These are phyloP conservation scores for Apeltes quadracus DNA, from an alignment of 2,113 vertebrate species.

Conservation along the genomic window DNA sequence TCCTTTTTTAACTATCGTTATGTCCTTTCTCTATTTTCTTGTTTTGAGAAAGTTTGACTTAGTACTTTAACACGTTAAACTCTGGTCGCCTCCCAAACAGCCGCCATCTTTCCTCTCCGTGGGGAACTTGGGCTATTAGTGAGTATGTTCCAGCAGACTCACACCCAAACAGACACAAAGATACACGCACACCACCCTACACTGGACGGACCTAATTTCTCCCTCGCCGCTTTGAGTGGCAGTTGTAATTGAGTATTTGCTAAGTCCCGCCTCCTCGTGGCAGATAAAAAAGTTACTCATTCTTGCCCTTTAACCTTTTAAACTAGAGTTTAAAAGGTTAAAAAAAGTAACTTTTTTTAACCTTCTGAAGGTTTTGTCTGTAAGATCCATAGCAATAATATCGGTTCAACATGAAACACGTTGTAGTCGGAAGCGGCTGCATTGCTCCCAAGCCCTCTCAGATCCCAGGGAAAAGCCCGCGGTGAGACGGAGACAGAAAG, in stretches of 20 bases:
- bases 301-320: too few species aligned
- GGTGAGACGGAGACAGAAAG: conserved; percentile 36
- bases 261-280: neutral
- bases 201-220: neutral
- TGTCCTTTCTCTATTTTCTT: neutral
- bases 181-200: neutral
- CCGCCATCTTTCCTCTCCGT: conserved; percentile 38
- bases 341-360: too few species aligned
- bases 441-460: neutral
- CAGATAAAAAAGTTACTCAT: too few species aligned
- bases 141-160: conserved; percentile 13
- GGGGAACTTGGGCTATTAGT: conserved; percentile 8
- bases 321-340: too few species aligned
- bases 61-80: conserved; percentile 18
- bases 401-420: neutral
- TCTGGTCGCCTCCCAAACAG: conserved; percentile 28
- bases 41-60: neutral
- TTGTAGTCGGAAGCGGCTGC: neutral
- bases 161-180: neutral
- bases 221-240: neutral
- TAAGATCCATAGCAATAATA: neutral
- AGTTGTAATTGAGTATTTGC: neutral
- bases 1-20: neutral
- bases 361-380: neutral
- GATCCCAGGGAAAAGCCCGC: neutral